Conservation (phyloP, 2,888 invertebrate species). For the Tenthredo livida region DNA sequence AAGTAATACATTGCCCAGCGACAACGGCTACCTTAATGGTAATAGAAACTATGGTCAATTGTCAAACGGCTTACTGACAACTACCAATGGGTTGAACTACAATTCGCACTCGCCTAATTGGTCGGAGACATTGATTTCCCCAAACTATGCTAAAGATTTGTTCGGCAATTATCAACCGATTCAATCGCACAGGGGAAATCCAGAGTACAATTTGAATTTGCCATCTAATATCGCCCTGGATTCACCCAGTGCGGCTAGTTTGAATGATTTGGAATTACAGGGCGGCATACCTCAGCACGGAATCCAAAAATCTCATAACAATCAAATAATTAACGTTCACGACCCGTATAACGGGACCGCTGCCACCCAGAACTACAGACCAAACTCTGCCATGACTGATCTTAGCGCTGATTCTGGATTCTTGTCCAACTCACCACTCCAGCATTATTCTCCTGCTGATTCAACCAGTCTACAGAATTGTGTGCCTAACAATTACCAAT, state of each 20-base stretch:
- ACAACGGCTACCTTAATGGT: conserved; percentile 56
- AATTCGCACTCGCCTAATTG: conserved; percentile 63
- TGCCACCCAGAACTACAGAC: conserved; percentile 67
- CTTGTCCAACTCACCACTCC: conserved; percentile 72
- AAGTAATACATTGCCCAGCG: conserved; percentile 57
- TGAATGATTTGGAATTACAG: conserved; percentile 63
- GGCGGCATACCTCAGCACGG: conserved; percentile 63
- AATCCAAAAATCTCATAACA: conserved; percentile 65
- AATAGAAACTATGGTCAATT: conserved; percentile 64
- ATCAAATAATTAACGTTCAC: conserved; percentile 68
- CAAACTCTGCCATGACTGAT: conserved; percentile 74
- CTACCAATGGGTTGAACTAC: conserved; percentile 62
- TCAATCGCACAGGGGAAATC: conserved; percentile 63
- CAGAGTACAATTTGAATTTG: conserved; percentile 73
- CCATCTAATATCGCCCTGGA: conserved; percentile 61
- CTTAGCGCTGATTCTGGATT: conserved; percentile 73
- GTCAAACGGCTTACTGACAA: conserved; percentile 56
- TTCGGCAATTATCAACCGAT: conserved; percentile 71
- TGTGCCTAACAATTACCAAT: conserved; percentile 68
- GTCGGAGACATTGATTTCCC: conserved; percentile 65
- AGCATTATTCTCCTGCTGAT: conserved; percentile 74
- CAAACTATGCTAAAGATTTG: conserved; percentile 68
- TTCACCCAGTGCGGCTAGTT: conserved; percentile 62
- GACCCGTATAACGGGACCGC: conserved; percentile 69
- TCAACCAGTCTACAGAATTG: conserved; percentile 70